Percentiles rank a stretch among this genome's conserved stretches.
These are phyloP conservation scores for Athene cunicularia DNA, from an alignment of 2,113 vertebrate genomes.

Conservation along the genomic window DNA sequence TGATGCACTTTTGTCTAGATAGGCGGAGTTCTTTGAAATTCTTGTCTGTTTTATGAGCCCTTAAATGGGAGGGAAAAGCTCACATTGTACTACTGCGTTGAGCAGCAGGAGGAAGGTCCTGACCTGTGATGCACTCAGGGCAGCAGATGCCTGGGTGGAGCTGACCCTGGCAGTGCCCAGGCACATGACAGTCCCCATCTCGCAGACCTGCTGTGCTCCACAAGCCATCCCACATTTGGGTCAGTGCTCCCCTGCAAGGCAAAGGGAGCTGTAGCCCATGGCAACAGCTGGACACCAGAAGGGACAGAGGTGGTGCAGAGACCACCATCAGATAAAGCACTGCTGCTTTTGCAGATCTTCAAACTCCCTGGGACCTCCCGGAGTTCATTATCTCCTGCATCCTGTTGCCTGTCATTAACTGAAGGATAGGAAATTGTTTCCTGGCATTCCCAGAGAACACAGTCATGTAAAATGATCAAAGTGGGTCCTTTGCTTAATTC, in stretches of 20 bases:
- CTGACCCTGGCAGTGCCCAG: neutral
- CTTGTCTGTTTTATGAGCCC: neutral
- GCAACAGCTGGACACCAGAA: neutral
- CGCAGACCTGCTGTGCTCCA: neutral
- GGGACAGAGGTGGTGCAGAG: neutral
- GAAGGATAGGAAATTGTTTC: neutral
- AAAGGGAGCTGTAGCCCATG: neutral
- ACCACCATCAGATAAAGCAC: neutral
- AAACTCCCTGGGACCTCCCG: neutral
- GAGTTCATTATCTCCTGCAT: neutral
- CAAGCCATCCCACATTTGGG: neutral
- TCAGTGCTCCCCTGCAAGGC: neutral
- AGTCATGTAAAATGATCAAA: neutral
- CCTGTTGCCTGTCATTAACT: neutral
- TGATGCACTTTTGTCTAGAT: neutral
- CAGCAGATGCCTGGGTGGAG: neutral
- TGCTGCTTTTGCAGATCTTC: neutral
- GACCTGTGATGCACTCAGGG: neutral
- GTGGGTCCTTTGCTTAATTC: neutral
- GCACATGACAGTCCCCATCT: neutral
- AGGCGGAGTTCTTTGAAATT: neutral
- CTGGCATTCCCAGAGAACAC: neutral
- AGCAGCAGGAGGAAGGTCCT: neutral
- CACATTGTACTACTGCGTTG: neutral
- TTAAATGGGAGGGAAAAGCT: neutral